A percentile compares a stretch with the other conserved stretches of the same genome.
phyloP scores from a whole-genome alignment of 2,797 vertebrate genomes.

The Falco columbarius region DNA sequence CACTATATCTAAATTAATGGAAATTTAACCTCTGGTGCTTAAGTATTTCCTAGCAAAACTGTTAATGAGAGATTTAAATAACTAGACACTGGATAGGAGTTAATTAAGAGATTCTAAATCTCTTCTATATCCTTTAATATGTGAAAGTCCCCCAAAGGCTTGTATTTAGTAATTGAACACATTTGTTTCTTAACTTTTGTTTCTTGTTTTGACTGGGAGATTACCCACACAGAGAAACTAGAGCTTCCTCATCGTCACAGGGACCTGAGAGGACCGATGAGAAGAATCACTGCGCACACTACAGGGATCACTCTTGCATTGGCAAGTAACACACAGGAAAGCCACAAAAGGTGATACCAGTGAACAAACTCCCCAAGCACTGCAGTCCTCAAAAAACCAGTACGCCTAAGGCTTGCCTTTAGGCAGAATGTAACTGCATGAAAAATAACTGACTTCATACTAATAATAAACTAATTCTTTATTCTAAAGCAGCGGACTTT shows the following conservation, averaged over 20 bases:
- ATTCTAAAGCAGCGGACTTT: not conserved
- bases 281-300: not conserved
- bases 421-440: not conserved
- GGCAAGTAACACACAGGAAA: not conserved
- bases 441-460: not conserved
- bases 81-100: not conserved
- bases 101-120: not conserved
- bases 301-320: not conserved
- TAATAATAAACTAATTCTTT: not conserved
- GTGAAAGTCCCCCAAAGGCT: not conserved
- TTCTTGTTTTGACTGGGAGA: not conserved
- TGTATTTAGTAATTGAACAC: not conserved
- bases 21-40: not conserved
- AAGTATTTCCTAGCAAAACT: not conserved
- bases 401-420: not conserved
- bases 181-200: not conserved
- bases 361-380: not conserved
- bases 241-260: not conserved
- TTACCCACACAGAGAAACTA: not conserved
- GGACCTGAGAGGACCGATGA: not conserved
- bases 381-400: not conserved
- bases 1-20: not conserved
- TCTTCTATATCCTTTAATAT: not conserved
- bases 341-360: accelerated
- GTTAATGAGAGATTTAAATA: not conserved